Evolutionary conservation across 2,113 vertebrate genomes (phyloP).

Genomic region (Hiodon alosoides): DNA sequence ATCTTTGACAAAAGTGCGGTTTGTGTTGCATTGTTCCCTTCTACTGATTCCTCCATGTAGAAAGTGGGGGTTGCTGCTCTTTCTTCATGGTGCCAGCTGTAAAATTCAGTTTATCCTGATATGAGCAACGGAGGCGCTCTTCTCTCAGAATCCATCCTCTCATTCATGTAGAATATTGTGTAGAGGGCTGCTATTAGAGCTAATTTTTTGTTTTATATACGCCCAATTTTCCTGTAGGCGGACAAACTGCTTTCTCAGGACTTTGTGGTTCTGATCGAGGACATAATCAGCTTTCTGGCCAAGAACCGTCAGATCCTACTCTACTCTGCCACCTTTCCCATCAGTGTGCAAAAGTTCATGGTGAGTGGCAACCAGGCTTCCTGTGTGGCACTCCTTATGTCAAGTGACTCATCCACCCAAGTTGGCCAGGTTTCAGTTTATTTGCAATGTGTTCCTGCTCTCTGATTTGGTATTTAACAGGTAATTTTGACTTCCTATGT

Average conservation of each 20-base stretch:
- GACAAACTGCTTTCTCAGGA: constrained; percentile 75
- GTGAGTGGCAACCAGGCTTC: constrained; percentile 43
- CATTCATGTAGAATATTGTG: not conserved
- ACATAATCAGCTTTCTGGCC: constrained; percentile 70
- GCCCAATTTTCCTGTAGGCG: constrained; percentile 49
- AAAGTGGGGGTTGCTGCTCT: no score
- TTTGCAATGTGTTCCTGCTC: not conserved
- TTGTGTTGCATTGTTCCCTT: no score
- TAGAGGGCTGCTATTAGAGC: no score
- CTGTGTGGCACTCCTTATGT: no score
- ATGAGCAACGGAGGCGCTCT: not conserved
- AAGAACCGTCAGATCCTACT: constrained; percentile 70
- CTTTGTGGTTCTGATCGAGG: constrained; percentile 68
- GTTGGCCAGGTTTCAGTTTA: not conserved
- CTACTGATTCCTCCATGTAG: not conserved
- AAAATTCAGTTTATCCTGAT: not conserved
- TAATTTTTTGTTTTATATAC: not conserved
- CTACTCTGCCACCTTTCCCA: constrained; percentile 72
- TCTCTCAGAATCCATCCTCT: not conserved
- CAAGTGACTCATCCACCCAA: not conserved
- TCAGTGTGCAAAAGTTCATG: constrained; percentile 74
- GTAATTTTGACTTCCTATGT: not conserved
- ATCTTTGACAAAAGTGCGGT: no score
- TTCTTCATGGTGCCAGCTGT: no score
- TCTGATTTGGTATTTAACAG: not conserved